These are phyloP conservation scores for Dryadula phaetusa DNA, from an alignment of 2,888 invertebrate species.

Conservation along the genomic window DNA sequence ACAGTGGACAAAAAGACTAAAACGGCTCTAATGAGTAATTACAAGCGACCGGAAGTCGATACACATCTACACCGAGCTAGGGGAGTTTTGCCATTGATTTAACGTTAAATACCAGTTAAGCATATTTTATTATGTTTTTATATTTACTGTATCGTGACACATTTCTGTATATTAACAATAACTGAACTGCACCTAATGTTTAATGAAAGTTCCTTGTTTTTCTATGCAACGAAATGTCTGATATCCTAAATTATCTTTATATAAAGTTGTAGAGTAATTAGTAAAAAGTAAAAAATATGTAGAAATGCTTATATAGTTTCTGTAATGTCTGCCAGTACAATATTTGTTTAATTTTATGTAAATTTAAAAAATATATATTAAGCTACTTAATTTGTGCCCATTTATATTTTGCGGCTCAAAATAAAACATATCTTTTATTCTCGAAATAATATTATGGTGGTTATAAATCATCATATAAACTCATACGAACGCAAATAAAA, in stretches of 20 bases:
- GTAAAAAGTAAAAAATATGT: too few species aligned
- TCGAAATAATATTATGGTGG: not conserved
- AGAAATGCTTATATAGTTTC: too few species aligned
- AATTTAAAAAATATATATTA: too few species aligned
- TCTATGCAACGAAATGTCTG: too few species aligned
- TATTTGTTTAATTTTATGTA: too few species aligned
- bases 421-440: not conserved
- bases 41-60: constrained; percentile 72
- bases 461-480: not conserved
- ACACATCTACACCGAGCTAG: constrained; percentile 61
- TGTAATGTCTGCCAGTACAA: too few species aligned
- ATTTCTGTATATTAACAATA: not conserved
- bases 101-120: constrained; percentile 68
- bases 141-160: constrained; percentile 3
- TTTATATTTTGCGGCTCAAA: not conserved
- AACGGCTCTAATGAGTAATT: constrained; percentile 76
- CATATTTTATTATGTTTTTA: constrained; percentile 40
- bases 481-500: constrained; percentile 4
- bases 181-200: not conserved
- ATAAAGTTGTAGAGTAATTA: too few species aligned
- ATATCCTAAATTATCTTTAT: too few species aligned
- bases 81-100: constrained; percentile 69
- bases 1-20: constrained; percentile 62
- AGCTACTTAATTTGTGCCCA: too few species aligned
- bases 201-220: not conserved